Base-by-base conservation (phyloP, 2,888 invertebrate genomes). In the Iselma pallidipennis region DNA sequence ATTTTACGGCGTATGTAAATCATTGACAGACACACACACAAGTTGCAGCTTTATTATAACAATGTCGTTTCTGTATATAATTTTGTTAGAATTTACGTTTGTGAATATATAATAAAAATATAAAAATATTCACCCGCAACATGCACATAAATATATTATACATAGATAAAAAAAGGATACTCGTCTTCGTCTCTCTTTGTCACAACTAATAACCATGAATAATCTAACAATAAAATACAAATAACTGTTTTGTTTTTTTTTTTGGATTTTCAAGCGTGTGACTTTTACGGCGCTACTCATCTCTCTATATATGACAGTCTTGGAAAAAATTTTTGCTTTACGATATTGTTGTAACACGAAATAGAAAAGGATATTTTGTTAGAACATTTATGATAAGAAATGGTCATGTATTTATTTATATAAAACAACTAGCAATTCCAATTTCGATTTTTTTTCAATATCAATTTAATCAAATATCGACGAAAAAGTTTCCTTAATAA, bases 221-320 rank as follows among this genome's bases (percentile, higher is more conserved):
- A 62, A 62, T 37, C 56, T 42, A 63, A 59, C 59, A 63, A 59
- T 63, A 59, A 63, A 63, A 63, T 63, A 63, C 45, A 54, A 57
- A 63, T 59, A 63, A 63, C 59, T 54, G 63, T 63, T 57, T 56
- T 63, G 25, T 19, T 62, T 59, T 37, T 56, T 56, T 45, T 2
- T 23, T 23, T 23, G 21, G 62, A 57, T 59, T 56, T 53, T 54
- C 45, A 54, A 57, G 50, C 53, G 33, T 57, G 50, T 54, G 59
- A 63, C 63, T 52, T 60, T 63, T 55, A 63, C 57, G 49, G 55
- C 37, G 42, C 49, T 28, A 52, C 57, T 53, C 26, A 25, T 49
- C 28, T 12, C 31, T 42, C 49, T 29, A 16, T 37, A 37, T 19
- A 7, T 37, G 37, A 37, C 37, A 50, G 54, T 55, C 31, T 49